Evolutionary conservation across 2,888 invertebrate species (phyloP).

Genomic region (Oasisia sp.): DNA sequence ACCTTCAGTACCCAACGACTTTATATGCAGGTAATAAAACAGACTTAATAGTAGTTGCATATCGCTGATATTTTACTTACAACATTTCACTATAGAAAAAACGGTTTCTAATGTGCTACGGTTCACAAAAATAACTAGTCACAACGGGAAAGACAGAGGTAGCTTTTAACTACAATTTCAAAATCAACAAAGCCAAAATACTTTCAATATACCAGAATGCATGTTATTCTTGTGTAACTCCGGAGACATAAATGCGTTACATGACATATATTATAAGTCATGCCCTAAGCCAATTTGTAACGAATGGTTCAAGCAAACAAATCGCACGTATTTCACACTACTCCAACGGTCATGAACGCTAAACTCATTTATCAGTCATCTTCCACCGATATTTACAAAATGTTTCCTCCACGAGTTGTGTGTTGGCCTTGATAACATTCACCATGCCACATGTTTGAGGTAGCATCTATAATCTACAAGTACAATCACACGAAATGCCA

Average conservation of each 20-base stretch:
- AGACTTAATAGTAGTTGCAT: no score
- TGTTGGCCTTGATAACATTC: background rate
- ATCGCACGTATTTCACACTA: background rate
- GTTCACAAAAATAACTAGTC: no score
- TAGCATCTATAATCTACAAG: background rate
- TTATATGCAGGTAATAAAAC: no score
- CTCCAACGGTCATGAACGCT: background rate
- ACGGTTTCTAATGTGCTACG: no score
- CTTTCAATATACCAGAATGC: background rate
- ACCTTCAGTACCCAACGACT: no score
- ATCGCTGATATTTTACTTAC: no score
- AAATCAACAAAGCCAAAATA: background rate
- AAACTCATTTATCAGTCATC: background rate
- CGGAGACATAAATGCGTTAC: background rate
- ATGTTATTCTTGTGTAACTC: background rate
- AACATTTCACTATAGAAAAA: no score
- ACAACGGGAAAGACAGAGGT: no score
- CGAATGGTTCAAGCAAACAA: background rate
- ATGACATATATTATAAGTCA: background rate
- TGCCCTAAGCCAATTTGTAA: background rate
- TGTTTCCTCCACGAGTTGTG: background rate
- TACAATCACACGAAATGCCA: background rate
- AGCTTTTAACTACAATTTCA: no score
- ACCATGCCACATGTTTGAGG: background rate
- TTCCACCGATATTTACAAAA: background rate